Evolutionary conservation across 1,140 invertebrate species (phyloP).

Genomic region (Drosophila gunungcola): DNA sequence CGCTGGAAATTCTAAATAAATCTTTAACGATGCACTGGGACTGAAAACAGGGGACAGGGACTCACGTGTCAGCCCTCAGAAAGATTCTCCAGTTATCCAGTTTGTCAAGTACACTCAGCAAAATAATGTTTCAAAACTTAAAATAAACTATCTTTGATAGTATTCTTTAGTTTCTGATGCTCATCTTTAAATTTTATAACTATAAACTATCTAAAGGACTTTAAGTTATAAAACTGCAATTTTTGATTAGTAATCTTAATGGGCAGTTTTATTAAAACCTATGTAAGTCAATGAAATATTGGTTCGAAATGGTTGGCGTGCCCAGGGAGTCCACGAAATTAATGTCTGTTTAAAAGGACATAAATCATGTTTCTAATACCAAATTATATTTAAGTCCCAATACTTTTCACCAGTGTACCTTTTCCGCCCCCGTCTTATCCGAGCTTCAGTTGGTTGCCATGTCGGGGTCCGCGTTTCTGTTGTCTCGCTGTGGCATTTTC

Average conservation of each 20-base stretch:
- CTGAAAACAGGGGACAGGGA: conserved; percentile 2
- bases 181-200: too few relatives aligned
- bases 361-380: not conserved
- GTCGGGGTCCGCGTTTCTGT: conserved; percentile 23
- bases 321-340: too few relatives aligned
- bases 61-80: conserved; percentile 41
- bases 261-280: too few relatives aligned
- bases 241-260: too few relatives aligned
- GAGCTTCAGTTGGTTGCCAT: conserved; percentile 12
- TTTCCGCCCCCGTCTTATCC: conserved; percentile 16
- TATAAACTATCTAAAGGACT: too few relatives aligned
- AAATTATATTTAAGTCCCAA: not conserved
- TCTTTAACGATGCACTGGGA: conserved; percentile 72
- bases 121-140: not conserved
- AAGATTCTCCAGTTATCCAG: conserved; percentile 11
- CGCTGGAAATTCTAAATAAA: conserved; percentile 70
- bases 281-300: too few relatives aligned
- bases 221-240: too few relatives aligned
- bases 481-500: conserved; percentile 42
- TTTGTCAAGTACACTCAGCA: conserved; percentile 1
- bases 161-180: too few relatives aligned
- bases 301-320: too few relatives aligned
- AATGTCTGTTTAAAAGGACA: not conserved
- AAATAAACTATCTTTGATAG: not conserved
- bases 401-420: conserved; percentile 1